These are phyloP conservation scores for Drosophila bunnanda DNA, from an alignment of 2,888 invertebrate species.

Conservation along the genomic window DNA sequence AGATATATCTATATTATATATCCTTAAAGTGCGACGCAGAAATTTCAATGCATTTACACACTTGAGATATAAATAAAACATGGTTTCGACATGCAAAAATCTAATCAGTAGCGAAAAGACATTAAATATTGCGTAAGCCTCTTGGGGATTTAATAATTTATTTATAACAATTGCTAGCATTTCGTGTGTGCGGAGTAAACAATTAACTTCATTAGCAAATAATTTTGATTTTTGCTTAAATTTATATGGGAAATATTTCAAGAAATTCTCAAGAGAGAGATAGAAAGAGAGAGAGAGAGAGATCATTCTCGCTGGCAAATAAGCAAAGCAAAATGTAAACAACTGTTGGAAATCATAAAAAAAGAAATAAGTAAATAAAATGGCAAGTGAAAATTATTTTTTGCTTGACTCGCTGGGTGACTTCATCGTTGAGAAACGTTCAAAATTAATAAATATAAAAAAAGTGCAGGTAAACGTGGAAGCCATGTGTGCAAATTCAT, in stretches of 20 bases:
- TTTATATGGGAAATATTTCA: not conserved
- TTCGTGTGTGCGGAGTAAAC: slow-evolving; percentile 34
- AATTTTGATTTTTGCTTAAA: slow-evolving; percentile 28
- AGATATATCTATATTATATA: slow-evolving; percentile 43
- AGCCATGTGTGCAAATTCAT: slow-evolving; percentile 27
- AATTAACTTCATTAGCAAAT: slow-evolving; percentile 51
- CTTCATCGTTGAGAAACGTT: slow-evolving; percentile 45
- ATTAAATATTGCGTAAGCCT: slow-evolving; percentile 59
- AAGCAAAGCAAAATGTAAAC: slow-evolving; percentile 31
- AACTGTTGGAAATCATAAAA: slow-evolving; percentile 38
- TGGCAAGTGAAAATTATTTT: slow-evolving; percentile 30
- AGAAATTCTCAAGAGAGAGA: slow-evolving; percentile 3
- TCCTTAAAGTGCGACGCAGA: slow-evolving; percentile 68
- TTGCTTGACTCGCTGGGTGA: slow-evolving; percentile 34
- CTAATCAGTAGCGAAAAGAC: slow-evolving; percentile 61
- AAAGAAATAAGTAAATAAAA: slow-evolving; percentile 39
- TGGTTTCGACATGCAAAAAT: slow-evolving; percentile 64
- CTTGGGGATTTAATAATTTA: slow-evolving; percentile 52
- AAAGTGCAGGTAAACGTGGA: slow-evolving; percentile 14
- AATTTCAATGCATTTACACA: slow-evolving; percentile 65
- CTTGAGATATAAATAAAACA: slow-evolving; percentile 62
- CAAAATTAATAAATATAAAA: slow-evolving; percentile 21
- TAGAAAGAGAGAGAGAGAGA: slow-evolving; percentile 1
- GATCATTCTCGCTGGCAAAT: slow-evolving; percentile 8
- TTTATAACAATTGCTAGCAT: slow-evolving; percentile 41